A percentile compares a stretch with the other conserved stretches of the same genome.
phyloP scores from a whole-genome alignment of 2,113 vertebrate genomes.

The Cygnus buccinator region DNA sequence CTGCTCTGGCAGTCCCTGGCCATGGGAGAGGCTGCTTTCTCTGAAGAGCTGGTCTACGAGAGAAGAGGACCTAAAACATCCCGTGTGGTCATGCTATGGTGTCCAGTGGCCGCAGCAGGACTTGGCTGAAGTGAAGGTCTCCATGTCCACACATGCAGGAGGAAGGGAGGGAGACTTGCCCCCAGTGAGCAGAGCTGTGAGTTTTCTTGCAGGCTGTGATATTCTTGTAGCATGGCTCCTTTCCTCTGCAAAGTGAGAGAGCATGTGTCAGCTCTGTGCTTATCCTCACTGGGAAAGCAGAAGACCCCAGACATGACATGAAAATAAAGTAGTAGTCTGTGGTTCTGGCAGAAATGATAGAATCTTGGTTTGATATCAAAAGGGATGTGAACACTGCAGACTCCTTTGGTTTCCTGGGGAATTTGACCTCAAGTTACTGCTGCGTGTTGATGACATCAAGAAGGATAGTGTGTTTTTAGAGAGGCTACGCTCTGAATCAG shows the following conservation, averaged over 20 bases:
- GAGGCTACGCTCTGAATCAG: neutral
- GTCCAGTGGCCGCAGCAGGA: neutral
- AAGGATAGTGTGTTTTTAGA: neutral
- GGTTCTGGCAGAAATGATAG: neutral
- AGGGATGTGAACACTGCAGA: neutral
- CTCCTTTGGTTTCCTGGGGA: neutral
- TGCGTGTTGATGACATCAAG: neutral
- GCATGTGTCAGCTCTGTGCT: neutral
- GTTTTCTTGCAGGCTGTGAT: neutral
- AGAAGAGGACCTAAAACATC: neutral
- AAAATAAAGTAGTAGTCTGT: neutral
- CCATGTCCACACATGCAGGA: neutral
- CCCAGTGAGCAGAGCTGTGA: accelerated
- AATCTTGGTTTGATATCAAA: neutral
- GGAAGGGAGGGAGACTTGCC: neutral
- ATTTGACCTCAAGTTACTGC: neutral
- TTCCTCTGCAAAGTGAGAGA: neutral
- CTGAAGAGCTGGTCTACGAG: neutral
- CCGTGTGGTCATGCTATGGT: neutral
- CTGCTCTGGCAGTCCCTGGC: neutral
- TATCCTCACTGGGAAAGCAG: neutral
- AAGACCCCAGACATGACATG: neutral
- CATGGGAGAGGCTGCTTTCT: neutral
- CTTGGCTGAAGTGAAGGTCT: neutral
- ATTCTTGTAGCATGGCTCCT: accelerated